Conservation (phyloP, 2,113 vertebrate species). For the Cyanoramphus novaezelandiae region DNA sequence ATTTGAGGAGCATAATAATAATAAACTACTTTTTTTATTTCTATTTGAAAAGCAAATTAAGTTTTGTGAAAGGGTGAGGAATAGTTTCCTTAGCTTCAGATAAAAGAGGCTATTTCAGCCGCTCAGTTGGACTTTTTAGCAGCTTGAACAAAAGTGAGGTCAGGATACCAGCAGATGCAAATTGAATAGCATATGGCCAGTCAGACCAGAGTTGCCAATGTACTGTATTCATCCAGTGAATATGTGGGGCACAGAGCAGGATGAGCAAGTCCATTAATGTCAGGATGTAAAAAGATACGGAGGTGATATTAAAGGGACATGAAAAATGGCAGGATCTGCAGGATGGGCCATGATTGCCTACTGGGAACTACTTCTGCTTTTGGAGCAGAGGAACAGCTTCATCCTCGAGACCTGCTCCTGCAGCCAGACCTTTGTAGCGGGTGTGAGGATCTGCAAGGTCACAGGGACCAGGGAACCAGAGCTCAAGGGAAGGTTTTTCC, state of each 20-base stretch:
- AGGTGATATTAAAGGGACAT: background rate
- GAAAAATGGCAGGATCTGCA: background rate
- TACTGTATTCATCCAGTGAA: background rate
- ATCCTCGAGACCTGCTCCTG: rapidly evolving
- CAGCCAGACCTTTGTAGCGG: background rate
- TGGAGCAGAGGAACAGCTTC: background rate
- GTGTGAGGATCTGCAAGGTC: background rate
- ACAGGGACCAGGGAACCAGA: background rate
- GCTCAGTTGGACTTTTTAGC: background rate
- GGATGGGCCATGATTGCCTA: background rate
- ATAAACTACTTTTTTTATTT: background rate
- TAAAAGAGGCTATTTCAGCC: conserved; percentile 1
- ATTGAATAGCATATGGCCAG: conserved; percentile 40
- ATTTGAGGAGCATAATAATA: background rate
- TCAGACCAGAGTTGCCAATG: background rate
- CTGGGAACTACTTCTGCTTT: background rate
- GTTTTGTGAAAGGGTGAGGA: background rate
- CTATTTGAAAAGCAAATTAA: conserved; percentile 35
- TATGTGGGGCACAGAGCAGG: background rate
- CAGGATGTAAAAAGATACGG: background rate
- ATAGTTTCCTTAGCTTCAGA: conserved; percentile 16
- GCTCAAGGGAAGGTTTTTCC: background rate
- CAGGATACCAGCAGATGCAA: conserved; percentile 43
- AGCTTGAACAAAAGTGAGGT: conserved; percentile 1
- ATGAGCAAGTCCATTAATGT: background rate